These are phyloP conservation scores for Tenthredo livida DNA, from an alignment of 2,888 invertebrate genomes.

Conservation along the genomic window DNA sequence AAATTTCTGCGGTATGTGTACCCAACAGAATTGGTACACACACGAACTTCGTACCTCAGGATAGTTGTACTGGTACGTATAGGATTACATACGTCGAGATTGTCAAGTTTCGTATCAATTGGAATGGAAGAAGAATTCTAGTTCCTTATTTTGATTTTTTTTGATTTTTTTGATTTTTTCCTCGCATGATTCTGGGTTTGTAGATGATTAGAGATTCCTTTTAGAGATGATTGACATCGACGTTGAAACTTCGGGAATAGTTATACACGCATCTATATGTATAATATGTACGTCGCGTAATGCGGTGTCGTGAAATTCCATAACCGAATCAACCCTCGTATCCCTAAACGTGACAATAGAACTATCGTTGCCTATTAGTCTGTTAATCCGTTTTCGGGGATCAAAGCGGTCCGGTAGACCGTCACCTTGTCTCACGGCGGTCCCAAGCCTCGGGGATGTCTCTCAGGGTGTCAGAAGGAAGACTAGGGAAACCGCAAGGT, in stretches of 20 bases:
- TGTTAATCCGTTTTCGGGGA: conserved; percentile 52
- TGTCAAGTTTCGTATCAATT: too few relatives aligned
- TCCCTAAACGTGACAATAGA: conserved; percentile 51
- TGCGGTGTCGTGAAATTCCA: neutral
- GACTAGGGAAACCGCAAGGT: conserved; percentile 35
- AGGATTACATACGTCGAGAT: too few relatives aligned
- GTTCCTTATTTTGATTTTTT: too few relatives aligned
- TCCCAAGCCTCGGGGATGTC: neutral
- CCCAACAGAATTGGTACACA: neutral
- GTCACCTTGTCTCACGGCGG: conserved; percentile 22
- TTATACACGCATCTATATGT: too few relatives aligned
- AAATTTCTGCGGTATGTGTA: conserved; percentile 9
- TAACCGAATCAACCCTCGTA: conserved; percentile 37
- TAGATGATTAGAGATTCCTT: too few relatives aligned
- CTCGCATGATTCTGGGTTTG: too few relatives aligned
- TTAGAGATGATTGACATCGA: too few relatives aligned
- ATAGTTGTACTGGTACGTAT: too few relatives aligned
- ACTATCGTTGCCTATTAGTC: conserved; percentile 55
- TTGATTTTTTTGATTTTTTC: too few relatives aligned
- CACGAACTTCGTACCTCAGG: neutral
- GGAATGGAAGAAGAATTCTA: too few relatives aligned
- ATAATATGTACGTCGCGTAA: too few relatives aligned
- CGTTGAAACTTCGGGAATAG: too few relatives aligned
- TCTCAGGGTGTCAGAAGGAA: conserved; percentile 10
- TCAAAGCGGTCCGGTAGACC: conserved; percentile 46